Percentiles rank a stretch among this genome's conserved stretches.
Conservation (phyloP, 1,140 invertebrate species). For the Nixonia krombeini region DNA sequence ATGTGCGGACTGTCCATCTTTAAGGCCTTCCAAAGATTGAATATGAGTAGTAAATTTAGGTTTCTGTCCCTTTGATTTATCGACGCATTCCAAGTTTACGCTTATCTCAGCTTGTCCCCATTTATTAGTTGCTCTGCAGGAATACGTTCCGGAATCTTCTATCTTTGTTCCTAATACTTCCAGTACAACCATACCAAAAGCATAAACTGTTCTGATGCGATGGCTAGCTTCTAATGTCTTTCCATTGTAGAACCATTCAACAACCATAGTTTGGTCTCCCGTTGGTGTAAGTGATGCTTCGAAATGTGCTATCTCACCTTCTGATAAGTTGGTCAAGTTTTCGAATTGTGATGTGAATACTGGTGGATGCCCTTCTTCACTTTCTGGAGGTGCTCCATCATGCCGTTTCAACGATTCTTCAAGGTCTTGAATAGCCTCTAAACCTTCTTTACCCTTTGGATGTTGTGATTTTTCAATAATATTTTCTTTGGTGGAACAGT, state of each 20-base stretch:
- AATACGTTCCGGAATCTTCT: slow-evolving; percentile 89
- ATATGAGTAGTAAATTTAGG: slow-evolving; percentile 92
- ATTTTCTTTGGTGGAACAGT: slow-evolving; percentile 84
- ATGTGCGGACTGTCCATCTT: slow-evolving; percentile 93
- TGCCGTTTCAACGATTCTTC: slow-evolving; percentile 87
- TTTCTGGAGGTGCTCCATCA: slow-evolving; percentile 77
- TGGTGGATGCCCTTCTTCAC: slow-evolving; percentile 85
- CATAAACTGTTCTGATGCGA: slow-evolving; percentile 90
- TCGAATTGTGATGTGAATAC: slow-evolving; percentile 90
- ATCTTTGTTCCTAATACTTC: slow-evolving; percentile 93
- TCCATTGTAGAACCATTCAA: slow-evolving; percentile 98
- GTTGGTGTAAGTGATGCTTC: slow-evolving; percentile 94
- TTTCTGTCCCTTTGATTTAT: slow-evolving; percentile 86
- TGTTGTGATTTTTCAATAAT: slow-evolving; percentile 92
- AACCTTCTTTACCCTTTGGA: slow-evolving; percentile 91
- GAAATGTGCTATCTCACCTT: slow-evolving; percentile 94
- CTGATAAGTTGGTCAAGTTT: slow-evolving; percentile 84
- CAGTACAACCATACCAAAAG: slow-evolving; percentile 95
- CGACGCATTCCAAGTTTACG: slow-evolving; percentile 86
- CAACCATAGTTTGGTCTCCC: slow-evolving; percentile 95
- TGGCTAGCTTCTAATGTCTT: slow-evolving; percentile 90
- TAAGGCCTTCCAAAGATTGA: slow-evolving; percentile 85
- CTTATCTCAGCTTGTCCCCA: slow-evolving; percentile 90
- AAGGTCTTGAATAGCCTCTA: slow-evolving; percentile 91
- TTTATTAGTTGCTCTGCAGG: slow-evolving; percentile 89